Conservation (phyloP, 1,140 invertebrate genomes). For the Drosophila repletoides region DNA sequence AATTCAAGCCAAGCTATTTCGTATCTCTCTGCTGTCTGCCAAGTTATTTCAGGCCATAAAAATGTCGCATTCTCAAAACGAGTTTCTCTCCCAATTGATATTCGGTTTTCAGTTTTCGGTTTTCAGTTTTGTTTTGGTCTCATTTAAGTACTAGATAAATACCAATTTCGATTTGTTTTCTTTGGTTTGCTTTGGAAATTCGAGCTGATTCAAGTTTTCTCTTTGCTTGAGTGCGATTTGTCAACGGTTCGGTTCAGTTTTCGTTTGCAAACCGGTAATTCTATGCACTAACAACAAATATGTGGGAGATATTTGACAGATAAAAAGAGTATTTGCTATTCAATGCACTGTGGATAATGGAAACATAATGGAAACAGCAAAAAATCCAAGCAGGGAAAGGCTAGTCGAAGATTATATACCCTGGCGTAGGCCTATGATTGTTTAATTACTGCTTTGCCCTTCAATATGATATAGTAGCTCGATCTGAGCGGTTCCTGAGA, state of each 20-base stretch:
- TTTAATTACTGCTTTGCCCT: no score
- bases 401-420: no score
- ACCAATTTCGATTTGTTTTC: no score
- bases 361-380: no score
- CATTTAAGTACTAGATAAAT: no score
- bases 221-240: slow-evolving; percentile 18
- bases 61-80: slow-evolving; percentile 61
- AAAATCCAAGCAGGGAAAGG: no score
- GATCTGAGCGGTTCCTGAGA: no score
- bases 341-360: no score
- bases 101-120: background rate
- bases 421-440: no score
- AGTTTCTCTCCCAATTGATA: slow-evolving; percentile 44
- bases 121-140: slow-evolving; percentile 42
- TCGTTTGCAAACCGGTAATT: slow-evolving; percentile 40
- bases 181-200: slow-evolving; percentile 46
- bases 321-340: no score
- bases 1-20: slow-evolving; percentile 13
- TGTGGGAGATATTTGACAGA: slow-evolving; percentile 18
- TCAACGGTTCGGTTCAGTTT: slow-evolving; percentile 38
- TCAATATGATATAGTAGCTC: no score
- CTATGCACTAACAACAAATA: background rate
- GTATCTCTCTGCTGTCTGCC: background rate
- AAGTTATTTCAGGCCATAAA: slow-evolving; percentile 62
- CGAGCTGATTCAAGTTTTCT: slow-evolving; percentile 21